phyloP scores from a whole-genome alignment of 2,113 vertebrate genomes.

The Hiodon tergisus region DNA sequence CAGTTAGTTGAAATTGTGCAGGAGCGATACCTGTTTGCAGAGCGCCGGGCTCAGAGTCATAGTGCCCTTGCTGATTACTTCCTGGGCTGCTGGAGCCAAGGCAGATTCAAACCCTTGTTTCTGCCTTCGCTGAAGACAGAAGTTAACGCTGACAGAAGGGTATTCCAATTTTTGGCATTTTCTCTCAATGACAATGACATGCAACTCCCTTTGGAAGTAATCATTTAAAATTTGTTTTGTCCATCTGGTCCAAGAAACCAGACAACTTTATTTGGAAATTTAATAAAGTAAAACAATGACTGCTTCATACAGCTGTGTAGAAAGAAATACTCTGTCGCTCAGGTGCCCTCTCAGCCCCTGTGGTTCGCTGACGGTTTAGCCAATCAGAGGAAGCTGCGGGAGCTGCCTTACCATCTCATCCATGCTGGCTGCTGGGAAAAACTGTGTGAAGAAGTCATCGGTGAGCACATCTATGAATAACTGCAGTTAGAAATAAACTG shows the following conservation, averaged over 20 bases:
- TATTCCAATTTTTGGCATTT: conserved; percentile 31
- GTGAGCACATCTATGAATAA: conserved; percentile 43
- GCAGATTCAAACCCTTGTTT: conserved; percentile 60
- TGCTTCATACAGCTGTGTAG: too few relatives aligned
- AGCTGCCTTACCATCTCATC: conserved; percentile 68
- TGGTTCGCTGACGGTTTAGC: conserved; percentile 65
- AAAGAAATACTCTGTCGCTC: not conserved
- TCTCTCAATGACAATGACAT: too few relatives aligned
- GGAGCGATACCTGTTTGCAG: conserved; percentile 51
- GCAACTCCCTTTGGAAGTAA: not conserved
- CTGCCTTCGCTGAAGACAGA: conserved; percentile 55
- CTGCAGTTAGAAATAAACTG: not conserved
- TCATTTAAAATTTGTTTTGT: not conserved
- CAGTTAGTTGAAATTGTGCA: conserved; percentile 56
- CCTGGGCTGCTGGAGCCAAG: conserved; percentile 66
- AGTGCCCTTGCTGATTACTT: conserved; percentile 68
- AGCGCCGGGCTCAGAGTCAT: conserved; percentile 49
- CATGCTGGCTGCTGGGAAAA: conserved; percentile 57
- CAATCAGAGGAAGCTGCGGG: conserved; percentile 69
- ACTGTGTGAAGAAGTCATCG: conserved; percentile 63
- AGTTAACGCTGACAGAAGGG: conserved; percentile 71
- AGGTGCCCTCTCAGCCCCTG: conserved; percentile 71
- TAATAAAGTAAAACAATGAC: too few relatives aligned
- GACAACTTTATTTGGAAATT: not conserved
- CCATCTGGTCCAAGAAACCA: not conserved